Evolutionary conservation across 92 coral and sea anemone genomes (phyloP).

Genomic region (Siderastrea radians): DNA sequence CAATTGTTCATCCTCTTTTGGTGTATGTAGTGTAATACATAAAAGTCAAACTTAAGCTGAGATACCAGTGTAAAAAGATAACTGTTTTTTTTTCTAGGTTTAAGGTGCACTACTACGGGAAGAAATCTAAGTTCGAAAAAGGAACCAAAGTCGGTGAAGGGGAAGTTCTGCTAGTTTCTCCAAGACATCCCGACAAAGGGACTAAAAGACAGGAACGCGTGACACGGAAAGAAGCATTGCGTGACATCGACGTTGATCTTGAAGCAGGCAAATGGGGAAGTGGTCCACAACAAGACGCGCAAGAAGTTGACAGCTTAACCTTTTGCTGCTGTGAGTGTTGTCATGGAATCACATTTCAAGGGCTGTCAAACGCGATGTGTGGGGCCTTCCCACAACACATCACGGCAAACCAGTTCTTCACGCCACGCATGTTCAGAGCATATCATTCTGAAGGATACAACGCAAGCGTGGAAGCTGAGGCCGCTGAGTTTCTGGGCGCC

Average conservation of each 20-base stretch:
- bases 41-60: too few species aligned
- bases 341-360: conserved; percentile 25
- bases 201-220: conserved; percentile 7
- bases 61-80: not conserved
- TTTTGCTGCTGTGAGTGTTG: conserved; percentile 80
- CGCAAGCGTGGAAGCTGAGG: conserved; percentile 68
- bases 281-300: conserved; percentile 63
- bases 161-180: conserved; percentile 58
- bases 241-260: conserved; percentile 61
- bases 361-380: conserved; percentile 56
- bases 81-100: conserved; percentile 9
- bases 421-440: conserved; percentile 71
- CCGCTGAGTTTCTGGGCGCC: conserved; percentile 65
- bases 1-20: not conserved
- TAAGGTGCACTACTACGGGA: conserved; percentile 65
- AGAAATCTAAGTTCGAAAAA: conserved; percentile 9
- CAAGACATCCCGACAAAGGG: conserved; percentile 41
- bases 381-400: conserved; percentile 73
- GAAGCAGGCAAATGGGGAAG: conserved; percentile 67
- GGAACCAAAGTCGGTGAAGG: conserved; percentile 67
- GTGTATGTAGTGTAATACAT: too few species aligned
- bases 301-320: conserved; percentile 60
- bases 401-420: conserved; percentile 76
- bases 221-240: conserved; percentile 56
- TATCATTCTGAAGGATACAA: conserved; percentile 75